Conservation (phyloP, 2,888 invertebrate species). For the Epistrophella euchroma region DNA sequence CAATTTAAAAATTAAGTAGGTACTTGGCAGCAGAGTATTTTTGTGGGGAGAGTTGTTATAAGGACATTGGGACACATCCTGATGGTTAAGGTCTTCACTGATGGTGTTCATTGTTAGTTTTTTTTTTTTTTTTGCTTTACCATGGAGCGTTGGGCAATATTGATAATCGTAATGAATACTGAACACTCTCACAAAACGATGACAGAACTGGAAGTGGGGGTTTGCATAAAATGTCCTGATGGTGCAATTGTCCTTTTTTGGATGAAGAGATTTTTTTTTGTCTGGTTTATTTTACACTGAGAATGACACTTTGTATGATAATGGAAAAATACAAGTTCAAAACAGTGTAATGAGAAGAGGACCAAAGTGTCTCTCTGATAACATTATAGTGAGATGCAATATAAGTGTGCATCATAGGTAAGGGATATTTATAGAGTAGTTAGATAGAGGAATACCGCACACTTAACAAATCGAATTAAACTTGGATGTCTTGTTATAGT, state of each 20-base stretch:
- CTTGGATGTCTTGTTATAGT: background rate
- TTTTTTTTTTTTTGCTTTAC: constrained; percentile 27
- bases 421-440: background rate
- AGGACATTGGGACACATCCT: constrained; percentile 28
- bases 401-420: background rate
- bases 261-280: constrained; percentile 70
- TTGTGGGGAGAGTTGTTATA: constrained; percentile 10
- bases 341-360: constrained; percentile 68
- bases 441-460: background rate
- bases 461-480: background rate
- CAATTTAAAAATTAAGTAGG: constrained; percentile 57
- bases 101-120: constrained; percentile 4
- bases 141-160: constrained; percentile 66
- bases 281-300: constrained; percentile 65
- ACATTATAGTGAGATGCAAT: background rate
- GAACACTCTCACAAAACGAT: constrained; percentile 42
- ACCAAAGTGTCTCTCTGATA: background rate
- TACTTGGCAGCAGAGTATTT: constrained; percentile 33
- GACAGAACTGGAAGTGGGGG: background rate
- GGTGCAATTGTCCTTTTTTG: constrained; percentile 53
- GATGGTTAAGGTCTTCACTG: constrained; percentile 22
- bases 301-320: constrained; percentile 72
- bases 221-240: constrained; percentile 22
- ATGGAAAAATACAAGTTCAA: constrained; percentile 74
- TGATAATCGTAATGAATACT: constrained; percentile 76